Base-by-base conservation (phyloP, 2,888 invertebrate genomes). In the Maniola hyperantus region DNA sequence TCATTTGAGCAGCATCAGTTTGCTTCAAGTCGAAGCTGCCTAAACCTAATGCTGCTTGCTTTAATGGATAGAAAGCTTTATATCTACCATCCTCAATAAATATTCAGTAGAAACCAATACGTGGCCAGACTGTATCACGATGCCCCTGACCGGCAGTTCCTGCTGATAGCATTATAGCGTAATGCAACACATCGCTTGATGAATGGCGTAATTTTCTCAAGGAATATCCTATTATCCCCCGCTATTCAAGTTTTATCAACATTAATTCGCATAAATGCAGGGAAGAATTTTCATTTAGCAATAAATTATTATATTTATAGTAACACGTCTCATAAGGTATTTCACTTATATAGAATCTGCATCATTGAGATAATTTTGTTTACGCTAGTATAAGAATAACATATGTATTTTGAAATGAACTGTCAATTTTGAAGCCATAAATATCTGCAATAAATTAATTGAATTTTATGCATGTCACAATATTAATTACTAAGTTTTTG, bases 181-280 rank as follows among this genome's bases (percentile, higher is more conserved):
- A 64, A 64, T 63, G 57, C 63, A 71, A 68, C 68, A 65, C 65
- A 65, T 68, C 51, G 58, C 57, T 64, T 65, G 65, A 71, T 71
- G 69, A 69, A 67, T 71, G 64, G 64, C 46, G 64, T 66, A 67
- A 69, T 71, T 69, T 69, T 62, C 67, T 67, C 57, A 33, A 61
- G 60, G 44, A 65, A 68, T 65, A 63, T 63, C 66, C 66, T 39
- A 66, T 66, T 57, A 66, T 62, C 55, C 61, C 48, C 55, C 48
- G 57, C 66, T 66, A 66, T 66, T 66, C 66, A 66, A 62, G 58
- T 44, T 66, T 63, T 53, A 66, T 61, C 55, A 15, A 50, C 62
- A 66, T 66, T 66, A 62, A 57, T 48, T 55, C 57, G 33, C 34
- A 46, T 57, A 51, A 57, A 58, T 44, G 34, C 15, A 50, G 48